Percentiles rank a stretch among this genome's conserved stretches.
Conservation (phyloP, 2,113 vertebrate species). For the Labrus mixtus region DNA sequence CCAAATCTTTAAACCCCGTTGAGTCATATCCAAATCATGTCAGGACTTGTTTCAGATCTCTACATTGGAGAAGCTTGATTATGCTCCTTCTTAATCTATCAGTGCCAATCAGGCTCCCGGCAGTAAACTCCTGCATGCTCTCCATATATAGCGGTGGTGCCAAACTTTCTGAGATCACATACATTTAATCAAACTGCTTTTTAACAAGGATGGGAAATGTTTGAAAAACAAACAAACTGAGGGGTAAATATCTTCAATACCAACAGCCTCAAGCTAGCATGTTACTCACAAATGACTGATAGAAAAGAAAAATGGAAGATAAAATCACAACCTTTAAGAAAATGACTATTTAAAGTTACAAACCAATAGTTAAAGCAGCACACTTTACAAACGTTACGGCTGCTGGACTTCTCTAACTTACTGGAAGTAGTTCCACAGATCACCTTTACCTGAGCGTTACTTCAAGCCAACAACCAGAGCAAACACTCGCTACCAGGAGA, state of each 20-base stretch:
- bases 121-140: neutral
- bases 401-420: neutral
- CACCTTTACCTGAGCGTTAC: no score
- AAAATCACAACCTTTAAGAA: neutral
- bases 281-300: neutral
- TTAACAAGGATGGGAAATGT: no score
- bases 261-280: neutral
- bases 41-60: neutral
- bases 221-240: no score
- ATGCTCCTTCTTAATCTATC: neutral
- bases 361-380: neutral
- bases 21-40: neutral
- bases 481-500: neutral
- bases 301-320: neutral
- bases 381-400: no score
- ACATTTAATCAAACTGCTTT: no score
- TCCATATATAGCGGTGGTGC: neutral
- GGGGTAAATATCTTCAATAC: neutral
- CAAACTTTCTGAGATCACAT: neutral
- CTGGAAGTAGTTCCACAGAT: neutral
- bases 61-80: neutral
- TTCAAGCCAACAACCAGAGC: neutral
- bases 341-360: neutral
- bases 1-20: conserved; percentile 1
- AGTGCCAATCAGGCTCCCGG: neutral